Evolutionary conservation across 2,113 vertebrate species (phyloP).

Genomic region (Accipiter virgatus): DNA sequence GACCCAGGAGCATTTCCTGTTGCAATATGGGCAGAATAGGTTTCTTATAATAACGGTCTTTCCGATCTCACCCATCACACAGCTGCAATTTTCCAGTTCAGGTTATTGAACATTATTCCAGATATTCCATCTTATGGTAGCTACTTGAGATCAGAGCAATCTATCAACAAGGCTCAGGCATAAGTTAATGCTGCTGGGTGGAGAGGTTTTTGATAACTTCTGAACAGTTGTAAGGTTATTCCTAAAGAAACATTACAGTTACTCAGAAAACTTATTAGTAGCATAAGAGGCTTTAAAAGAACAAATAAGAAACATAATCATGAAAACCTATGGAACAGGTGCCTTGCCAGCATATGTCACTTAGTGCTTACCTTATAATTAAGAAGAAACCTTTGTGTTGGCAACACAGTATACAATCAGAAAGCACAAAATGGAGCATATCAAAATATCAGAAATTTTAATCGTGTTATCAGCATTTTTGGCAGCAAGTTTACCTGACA

Average conservation of each 20-base stretch:
- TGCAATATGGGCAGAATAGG: neutral
- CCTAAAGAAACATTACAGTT: neutral
- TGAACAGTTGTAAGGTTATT: neutral
- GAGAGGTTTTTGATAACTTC: neutral
- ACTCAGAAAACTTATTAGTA: neutral
- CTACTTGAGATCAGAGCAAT: neutral
- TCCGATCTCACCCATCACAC: neutral
- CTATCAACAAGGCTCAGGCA: neutral
- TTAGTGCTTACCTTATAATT: neutral
- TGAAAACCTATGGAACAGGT: neutral
- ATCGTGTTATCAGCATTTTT: neutral
- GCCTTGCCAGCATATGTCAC: neutral
- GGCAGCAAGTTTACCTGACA: neutral
- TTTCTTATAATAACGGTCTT: neutral
- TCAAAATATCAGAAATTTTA: neutral
- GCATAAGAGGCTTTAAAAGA: neutral
- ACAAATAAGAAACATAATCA: neutral
- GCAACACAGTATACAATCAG: neutral
- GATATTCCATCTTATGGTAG: neutral
- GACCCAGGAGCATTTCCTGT: neutral
- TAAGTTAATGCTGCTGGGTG: neutral
- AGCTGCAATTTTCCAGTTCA: slow-evolving; percentile 11
- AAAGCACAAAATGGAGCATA: neutral
- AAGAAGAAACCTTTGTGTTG: neutral
- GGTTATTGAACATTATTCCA: neutral